These are phyloP conservation scores for Heliconius nattereri DNA, from an alignment of 1,140 invertebrate genomes.

Conservation along the genomic window DNA sequence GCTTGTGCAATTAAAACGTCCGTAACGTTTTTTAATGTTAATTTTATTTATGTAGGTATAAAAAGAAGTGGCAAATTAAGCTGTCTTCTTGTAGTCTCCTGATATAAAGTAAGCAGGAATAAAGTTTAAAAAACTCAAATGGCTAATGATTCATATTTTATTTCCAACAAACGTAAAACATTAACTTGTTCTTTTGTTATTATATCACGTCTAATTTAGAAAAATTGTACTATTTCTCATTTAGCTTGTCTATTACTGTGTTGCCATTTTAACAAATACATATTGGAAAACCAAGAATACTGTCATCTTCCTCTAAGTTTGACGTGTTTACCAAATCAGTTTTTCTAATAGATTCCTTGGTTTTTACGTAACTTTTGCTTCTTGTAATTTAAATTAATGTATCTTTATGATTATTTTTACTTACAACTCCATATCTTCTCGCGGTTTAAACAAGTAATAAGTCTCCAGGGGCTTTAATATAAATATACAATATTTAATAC, in stretches of 20 bases:
- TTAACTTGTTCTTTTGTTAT: too few species aligned
- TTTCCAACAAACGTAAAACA: too few species aligned
- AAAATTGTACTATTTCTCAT: background rate
- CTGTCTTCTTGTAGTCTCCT: too few species aligned
- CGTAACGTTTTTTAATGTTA: background rate
- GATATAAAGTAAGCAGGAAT: too few species aligned
- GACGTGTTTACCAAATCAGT: background rate
- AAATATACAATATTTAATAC: background rate
- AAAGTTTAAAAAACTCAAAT: too few species aligned
- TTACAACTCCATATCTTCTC: too few species aligned
- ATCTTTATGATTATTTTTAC: background rate
- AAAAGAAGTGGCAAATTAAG: too few species aligned
- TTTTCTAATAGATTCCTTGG: background rate
- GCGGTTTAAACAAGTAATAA: background rate
- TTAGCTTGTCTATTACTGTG: background rate
- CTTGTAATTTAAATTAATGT: background rate
- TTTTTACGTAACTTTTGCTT: background rate
- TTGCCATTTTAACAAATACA: background rate
- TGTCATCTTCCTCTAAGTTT: background rate
- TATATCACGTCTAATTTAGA: background rate
- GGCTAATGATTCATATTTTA: too few species aligned
- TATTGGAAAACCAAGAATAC: too few species aligned
- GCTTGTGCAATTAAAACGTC: slow-evolving; percentile 2
- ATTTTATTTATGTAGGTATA: too few species aligned
- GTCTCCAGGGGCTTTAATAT: background rate